phyloP scores from a whole-genome alignment of 2,113 vertebrate species.

The Macaca fascicularis region T2T-MFA8v1.1 NC_088392.1:6053501-6054000 shows the following conservation, averaged over 20 bases:
- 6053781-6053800: neutral
- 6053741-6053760: neutral
- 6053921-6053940: neutral
- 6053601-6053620: neutral
- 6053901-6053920: rapidly evolving
- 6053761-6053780: neutral
- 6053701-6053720: neutral
- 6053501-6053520: neutral
- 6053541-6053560: neutral
- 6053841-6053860: neutral
- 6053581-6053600: neutral
- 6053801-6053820: neutral
- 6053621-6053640: neutral
- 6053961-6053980: rapidly evolving
- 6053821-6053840: rapidly evolving
- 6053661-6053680: no score
- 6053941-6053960: rapidly evolving
- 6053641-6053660: neutral
- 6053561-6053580: neutral
- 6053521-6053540: neutral
- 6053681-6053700: no score
- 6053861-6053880: neutral
- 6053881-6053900: rapidly evolving
- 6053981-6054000: no score
- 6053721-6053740: neutral